Conservation (phyloP, 2,797 vertebrate species). For the Poeciliopsis infans region DNA sequence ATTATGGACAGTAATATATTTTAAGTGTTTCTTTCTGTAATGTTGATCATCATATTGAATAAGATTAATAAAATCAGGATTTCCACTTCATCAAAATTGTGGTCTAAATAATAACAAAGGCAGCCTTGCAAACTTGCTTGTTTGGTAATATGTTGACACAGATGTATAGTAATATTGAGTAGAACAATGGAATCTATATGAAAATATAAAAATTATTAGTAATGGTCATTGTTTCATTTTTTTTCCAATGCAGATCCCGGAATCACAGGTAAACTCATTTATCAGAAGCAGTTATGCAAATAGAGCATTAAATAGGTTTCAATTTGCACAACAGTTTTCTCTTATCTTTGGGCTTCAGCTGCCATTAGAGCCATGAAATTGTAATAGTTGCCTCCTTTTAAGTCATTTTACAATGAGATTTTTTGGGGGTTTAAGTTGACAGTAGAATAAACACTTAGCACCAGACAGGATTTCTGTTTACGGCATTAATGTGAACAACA, state of each 20-base stretch:
- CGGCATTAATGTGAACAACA: not conserved
- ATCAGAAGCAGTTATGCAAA: constrained; percentile 7
- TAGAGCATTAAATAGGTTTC: not conserved
- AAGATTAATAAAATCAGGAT: not conserved
- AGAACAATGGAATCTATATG: not conserved
- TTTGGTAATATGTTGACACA: not conserved
- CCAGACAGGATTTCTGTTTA: not conserved
- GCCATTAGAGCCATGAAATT: not conserved
- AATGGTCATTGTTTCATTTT: constrained; percentile 11
- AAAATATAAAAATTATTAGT: not conserved
- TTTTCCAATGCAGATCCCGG: constrained; percentile 68
- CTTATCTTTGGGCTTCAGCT: not conserved
- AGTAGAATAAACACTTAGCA: not conserved
- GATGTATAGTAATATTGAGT: not conserved
- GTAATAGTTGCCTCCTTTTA: not conserved
- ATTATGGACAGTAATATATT: not conserved
- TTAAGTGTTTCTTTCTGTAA: not conserved
- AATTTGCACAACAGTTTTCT: not conserved
- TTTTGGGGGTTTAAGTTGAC: not conserved
- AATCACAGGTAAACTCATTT: constrained; percentile 69
- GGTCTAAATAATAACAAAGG: no score
- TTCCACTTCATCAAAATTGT: not conserved
- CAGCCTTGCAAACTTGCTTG: not conserved
- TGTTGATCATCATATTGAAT: not conserved
- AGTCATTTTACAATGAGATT: not conserved